Evolutionary conservation across 2,797 vertebrate species (phyloP), one percentile per base, ranked within the genome.

Genomic region (Macropus fuliginosus): DNA sequence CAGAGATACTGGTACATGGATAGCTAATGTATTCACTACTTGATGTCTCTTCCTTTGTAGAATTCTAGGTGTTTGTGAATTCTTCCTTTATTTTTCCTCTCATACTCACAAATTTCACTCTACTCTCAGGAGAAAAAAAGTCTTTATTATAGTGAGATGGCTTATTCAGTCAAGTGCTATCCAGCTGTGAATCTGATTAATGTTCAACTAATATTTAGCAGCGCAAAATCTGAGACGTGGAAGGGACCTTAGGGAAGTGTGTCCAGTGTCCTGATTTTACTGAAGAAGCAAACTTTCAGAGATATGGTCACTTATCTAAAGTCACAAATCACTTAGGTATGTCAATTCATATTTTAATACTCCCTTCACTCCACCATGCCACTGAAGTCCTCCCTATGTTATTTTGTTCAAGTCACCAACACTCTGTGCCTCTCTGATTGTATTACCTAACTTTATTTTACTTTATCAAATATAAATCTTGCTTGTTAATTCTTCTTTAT

Each of bases 41-140:
- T 87, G 90, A n/a, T 92, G 90, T 40, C 16, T 55, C 92, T 92
- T 27, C 24, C 92, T 94, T 95, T 91, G 27, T 40, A 92, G 4
- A 92, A 10, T 91, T 24, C 28, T 95, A 40, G 92, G 95, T 89
- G 34, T 27, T 31, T 14, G 55, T 91, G 10, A 90, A 40, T 90
- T 91, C 40, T 95, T 92, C 29, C 94, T 59, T 95, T 91, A 94
- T 95, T 93, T 56, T 54, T 40, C 50, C 91, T 62, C n/a, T 27
- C 74, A 55, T 54, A 12, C n/a, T 93, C 89, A 59, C 91, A 92
- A 90, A 81, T 95, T 50, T 91, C 18, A 81, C 56, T 54, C 4
- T 31, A 29, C 34, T 92, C 93, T 94, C 6, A 50, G 13, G n/a
- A 90, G 5, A 92, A 81, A 97, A 31, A 62, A 46, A 11, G 8